These are phyloP conservation scores for Mobula birostris DNA, from an alignment of 2,113 vertebrate species.

Conservation along the genomic window DNA sequence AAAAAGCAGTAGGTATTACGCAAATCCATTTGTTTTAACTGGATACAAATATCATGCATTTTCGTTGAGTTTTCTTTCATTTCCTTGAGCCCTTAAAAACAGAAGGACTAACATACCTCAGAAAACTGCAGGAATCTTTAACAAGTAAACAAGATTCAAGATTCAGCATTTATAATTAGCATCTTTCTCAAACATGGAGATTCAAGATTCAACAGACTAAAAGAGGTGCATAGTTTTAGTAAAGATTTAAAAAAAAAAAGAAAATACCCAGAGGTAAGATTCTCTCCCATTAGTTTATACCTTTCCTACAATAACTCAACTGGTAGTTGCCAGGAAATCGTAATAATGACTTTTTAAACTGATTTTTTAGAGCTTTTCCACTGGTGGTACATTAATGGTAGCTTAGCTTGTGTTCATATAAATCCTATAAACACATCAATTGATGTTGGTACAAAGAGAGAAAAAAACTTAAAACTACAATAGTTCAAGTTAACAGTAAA, in stretches of 20 bases:
- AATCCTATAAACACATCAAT: slow-evolving; percentile 3
- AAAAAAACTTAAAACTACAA: not conserved
- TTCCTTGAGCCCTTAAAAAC: not conserved
- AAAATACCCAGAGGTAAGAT: not conserved
- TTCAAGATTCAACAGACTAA: slow-evolving; percentile 14
- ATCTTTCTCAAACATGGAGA: not conserved
- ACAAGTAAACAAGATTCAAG: not conserved
- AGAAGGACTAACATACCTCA: slow-evolving; percentile 15
- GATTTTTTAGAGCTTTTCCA: slow-evolving; percentile 28
- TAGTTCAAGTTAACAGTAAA: not conserved
- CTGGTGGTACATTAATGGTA: not conserved
- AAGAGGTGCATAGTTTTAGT: not conserved
- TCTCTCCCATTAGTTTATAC: not conserved
- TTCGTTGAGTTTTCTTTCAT: not conserved
- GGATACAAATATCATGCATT: not conserved
- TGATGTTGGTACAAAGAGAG: not conserved
- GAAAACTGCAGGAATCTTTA: slow-evolving; percentile 25
- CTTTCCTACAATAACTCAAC: slow-evolving; percentile 17
- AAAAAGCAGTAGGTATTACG: slow-evolving; percentile 50
- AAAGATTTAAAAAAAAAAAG: not conserved
- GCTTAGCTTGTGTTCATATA: not conserved
- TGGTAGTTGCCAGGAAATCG: not conserved
- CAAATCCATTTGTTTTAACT: slow-evolving; percentile 59
- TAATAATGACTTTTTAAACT: slow-evolving; percentile 15
- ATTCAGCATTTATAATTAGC: slow-evolving; percentile 34